Percentiles rank a stretch among this genome's conserved stretches.
Conservation (phyloP, 1,140 invertebrate species). For the Hyles euphorbiae region DNA sequence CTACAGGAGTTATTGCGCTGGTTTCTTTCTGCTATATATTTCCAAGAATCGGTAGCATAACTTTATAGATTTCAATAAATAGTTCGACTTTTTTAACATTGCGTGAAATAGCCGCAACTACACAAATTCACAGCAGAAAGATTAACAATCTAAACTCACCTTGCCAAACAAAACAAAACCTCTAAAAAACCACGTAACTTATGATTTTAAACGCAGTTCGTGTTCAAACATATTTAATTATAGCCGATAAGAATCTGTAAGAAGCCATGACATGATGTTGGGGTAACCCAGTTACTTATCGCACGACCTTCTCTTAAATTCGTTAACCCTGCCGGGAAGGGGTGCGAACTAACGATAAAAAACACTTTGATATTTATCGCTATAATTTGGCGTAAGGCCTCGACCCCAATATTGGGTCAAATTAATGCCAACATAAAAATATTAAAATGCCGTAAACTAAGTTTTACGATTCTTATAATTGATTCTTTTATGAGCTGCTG, state of each 20-base stretch:
- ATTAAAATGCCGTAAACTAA: conserved; percentile 13
- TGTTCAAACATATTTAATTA: neutral
- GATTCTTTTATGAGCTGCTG: conserved; percentile 4
- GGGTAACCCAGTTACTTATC: conserved; percentile 6
- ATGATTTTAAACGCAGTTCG: conserved; percentile 1
- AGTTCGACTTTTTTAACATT: too few species aligned
- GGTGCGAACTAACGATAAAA: conserved; percentile 24
- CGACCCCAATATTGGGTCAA: conserved; percentile 48
- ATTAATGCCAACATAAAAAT: conserved; percentile 33
- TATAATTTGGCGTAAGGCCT: conserved; percentile 33
- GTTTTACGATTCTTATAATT: conserved; percentile 21
- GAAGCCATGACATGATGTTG: neutral
- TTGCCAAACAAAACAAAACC: too few species aligned
- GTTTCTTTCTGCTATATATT: too few species aligned
- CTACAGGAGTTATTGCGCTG: too few species aligned
- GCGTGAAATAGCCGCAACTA: too few species aligned
- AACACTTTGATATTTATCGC: conserved; percentile 50
- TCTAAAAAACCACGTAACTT: too few species aligned
- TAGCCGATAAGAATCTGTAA: neutral
- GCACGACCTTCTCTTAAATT: conserved; percentile 15
- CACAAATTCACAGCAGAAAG: too few species aligned
- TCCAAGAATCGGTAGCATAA: too few species aligned
- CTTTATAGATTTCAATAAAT: too few species aligned
- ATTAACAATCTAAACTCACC: too few species aligned
- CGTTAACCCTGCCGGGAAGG: conserved; percentile 20